Base-by-base conservation (phyloP, 37 sponge, comb jelly and placozoan genomes). In the Eunapius fragilis region DNA sequence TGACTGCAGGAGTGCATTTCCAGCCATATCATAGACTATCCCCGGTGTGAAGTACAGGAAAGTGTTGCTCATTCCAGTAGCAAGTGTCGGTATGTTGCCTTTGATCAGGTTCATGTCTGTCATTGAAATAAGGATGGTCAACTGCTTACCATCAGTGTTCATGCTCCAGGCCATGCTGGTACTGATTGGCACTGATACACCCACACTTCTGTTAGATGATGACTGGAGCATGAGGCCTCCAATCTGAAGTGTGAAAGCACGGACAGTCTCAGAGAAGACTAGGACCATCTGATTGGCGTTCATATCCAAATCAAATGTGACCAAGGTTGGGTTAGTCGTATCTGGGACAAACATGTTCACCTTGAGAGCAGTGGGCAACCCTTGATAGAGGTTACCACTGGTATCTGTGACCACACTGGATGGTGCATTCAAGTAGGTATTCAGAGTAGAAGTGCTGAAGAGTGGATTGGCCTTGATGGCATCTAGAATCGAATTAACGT, bases 191-290 rank as follows among this genome's bases (percentile, higher is more conserved):
- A 31, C 37, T 25, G 30, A 48, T 24, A 45, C 70, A 70, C 76
- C 37, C 0, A 24, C 74, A 35, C 41, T 26, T 26, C 82, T 80
- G 34, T 37, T 35, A 67, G 31, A 17, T 19, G 36, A 17, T 0
- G 89, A 79, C 37, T 92, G 95, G 32, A 97, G 12, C 14, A 77
- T 75, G 45, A 94, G 86, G 28, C 73, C 68, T 9, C 49, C 34
- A 14, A 89, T 77, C 31, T 86, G 73, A 25, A 94, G 87, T 24
- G 86, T 72, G 24, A 69, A 81, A 26, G 82, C 86, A 37, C 90
- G 82, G 0, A 97, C 93, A 35, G 95, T 90, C 69, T 97, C 97
- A 45, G 93, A 86, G 87, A 97, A 97, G 27, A 67, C 72, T 22
- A 97, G 91, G 5, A 72, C 86, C 12, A 97, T 87, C 37, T 71